These are phyloP conservation scores for human DNA, from an alignment of 2,113 vertebrate genomes.

Conservation along the genomic window GRCh38 chrX:130038001-130038500, in stretches of 20 bases:
- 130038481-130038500: no score
- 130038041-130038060: neutral
- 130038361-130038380: neutral
- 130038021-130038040: neutral
- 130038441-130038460: neutral
- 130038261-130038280: neutral
- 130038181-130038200: neutral
- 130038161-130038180: neutral
- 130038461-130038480: neutral
- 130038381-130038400: neutral
- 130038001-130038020: neutral
- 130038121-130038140: neutral
- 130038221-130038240: constrained; percentile 41
- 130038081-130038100: neutral
- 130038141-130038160: neutral
- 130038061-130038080: neutral
- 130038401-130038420: neutral
- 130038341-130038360: neutral
- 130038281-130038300: neutral
- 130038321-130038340: neutral
- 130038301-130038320: neutral
- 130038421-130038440: neutral
- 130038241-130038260: neutral
- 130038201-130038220: neutral
- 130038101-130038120: neutral